phyloP scores from a whole-genome alignment of 2,888 invertebrate species.

The Agrotis ipsilon region DNA sequence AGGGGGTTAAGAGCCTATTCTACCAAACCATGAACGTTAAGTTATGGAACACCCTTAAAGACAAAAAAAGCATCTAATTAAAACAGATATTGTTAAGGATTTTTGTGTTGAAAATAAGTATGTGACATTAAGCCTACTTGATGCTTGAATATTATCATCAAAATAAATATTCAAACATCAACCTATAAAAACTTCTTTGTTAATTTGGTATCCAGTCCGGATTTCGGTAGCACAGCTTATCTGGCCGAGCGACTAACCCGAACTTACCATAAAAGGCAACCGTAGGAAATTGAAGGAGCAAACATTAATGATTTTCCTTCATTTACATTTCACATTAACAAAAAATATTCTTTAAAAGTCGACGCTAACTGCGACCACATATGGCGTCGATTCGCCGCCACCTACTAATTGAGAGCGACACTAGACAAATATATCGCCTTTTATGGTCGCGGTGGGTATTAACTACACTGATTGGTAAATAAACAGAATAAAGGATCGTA shows the following conservation, averaged over 20 bases:
- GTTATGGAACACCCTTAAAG: too few species aligned
- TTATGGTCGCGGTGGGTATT: constrained; percentile 86
- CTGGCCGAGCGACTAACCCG: constrained; percentile 60
- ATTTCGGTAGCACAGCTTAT: constrained; percentile 36
- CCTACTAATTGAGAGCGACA: constrained; percentile 88
- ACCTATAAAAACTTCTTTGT: constrained; percentile 12
- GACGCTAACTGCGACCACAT: constrained; percentile 87
- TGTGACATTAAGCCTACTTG: background rate
- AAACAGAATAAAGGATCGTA: constrained; percentile 86
- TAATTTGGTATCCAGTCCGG: constrained; percentile 8
- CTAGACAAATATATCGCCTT: constrained; percentile 89
- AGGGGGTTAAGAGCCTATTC: too few species aligned
- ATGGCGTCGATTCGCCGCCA: constrained; percentile 86
- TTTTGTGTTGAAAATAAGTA: too few species aligned
- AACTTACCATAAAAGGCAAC: constrained; percentile 78
- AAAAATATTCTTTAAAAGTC: constrained; percentile 84
- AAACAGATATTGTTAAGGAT: too few species aligned
- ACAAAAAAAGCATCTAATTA: too few species aligned
- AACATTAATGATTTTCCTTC: constrained; percentile 88
- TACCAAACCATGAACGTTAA: too few species aligned
- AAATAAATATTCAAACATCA: constrained; percentile 1
- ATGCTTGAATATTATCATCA: background rate
- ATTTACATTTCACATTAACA: constrained; percentile 86
- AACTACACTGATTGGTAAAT: constrained; percentile 88
- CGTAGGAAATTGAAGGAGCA: constrained; percentile 79